Conservation (phyloP, 1,140 invertebrate species). For the Hycleus cichorii region DNA sequence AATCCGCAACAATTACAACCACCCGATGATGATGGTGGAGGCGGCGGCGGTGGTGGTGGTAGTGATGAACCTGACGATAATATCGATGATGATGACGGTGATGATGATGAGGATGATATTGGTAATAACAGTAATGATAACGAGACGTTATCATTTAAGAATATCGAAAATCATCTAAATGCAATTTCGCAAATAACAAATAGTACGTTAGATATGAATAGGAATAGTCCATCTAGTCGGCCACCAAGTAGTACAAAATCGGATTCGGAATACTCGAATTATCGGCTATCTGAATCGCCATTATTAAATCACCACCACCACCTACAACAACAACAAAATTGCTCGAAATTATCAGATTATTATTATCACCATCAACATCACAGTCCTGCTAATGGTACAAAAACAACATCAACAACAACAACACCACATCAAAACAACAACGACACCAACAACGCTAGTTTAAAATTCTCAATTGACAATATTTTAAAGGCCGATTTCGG, state of each 20-base stretch:
- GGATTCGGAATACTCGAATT: constrained; percentile 8
- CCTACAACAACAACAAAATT: constrained; percentile 8
- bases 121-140: neutral
- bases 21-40: neutral
- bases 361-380: neutral
- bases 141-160: constrained; percentile 47
- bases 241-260: constrained; percentile 32
- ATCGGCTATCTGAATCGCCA: neutral
- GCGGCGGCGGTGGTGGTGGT: too few relatives aligned
- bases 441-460: constrained; percentile 52
- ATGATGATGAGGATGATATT: too few relatives aligned
- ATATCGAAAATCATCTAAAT: constrained; percentile 52
- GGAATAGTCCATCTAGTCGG: constrained; percentile 28
- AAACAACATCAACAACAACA: constrained; percentile 28
- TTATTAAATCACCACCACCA: neutral
- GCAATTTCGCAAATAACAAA: constrained; percentile 50
- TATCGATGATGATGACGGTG: neutral
- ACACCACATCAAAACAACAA: constrained; percentile 42
- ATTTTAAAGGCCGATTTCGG: constrained; percentile 87
- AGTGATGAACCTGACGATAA: constrained; percentile 26
- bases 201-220: constrained; percentile 31
- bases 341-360: neutral
- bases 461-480: constrained; percentile 90
- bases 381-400: neutral
- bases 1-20: constrained; percentile 31